Base-by-base conservation (phyloP, 30 jellyfish, hydroid and myxozoan genomes). In the Chrysaora quinquecirrha region DNA sequence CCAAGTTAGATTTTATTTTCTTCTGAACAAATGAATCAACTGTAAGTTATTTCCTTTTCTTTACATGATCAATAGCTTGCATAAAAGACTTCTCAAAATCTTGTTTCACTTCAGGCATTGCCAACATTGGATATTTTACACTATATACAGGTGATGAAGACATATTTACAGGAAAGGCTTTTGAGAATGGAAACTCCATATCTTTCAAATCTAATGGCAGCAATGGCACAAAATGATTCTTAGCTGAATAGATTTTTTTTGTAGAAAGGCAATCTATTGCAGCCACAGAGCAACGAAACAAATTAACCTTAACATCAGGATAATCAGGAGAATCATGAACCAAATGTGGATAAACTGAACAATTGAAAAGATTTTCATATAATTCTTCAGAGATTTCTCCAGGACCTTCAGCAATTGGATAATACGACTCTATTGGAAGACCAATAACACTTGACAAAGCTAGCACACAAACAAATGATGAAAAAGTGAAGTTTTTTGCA, bases 181-280 rank as follows among this genome's bases (percentile, higher is more conserved):
- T 48, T 23, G 24, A 0, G 14, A 19, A 43, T 11, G 11, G 48
- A 18, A 19, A 14, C 18, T 30, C 16, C 31, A 30, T 12, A 16
- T 58, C 82, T 31, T 18, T 0, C 10, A 22, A 20, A 1, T 20
- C 19, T n/a, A 12, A 2, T 1, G 28, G 68, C 9, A 32, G 27
- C 43, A 83, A 30, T 23, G 71, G 87, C 3, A 83, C 93, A 83
- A 48, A 83, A 25, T 71, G 93, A 35, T 83, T 43, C 43, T 69
- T 71, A 16, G 33, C 31, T 34, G 50, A 60, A 14, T 72, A 61
- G 49, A 83, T 19, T 31, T 22, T 22, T 22, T 30, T 19, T 18
- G 71, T 33, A 16, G 52, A 3, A 64, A 83, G 16, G 46, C 14
- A 83, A 6, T 83, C 73, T 19, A 83, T 14, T 1, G 93, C 73